A percentile compares a stretch with the other conserved stretches of the same genome.
phyloP scores from a whole-genome alignment of 2,888 invertebrate genomes.

The Agonopterix alstromeriana region DNA sequence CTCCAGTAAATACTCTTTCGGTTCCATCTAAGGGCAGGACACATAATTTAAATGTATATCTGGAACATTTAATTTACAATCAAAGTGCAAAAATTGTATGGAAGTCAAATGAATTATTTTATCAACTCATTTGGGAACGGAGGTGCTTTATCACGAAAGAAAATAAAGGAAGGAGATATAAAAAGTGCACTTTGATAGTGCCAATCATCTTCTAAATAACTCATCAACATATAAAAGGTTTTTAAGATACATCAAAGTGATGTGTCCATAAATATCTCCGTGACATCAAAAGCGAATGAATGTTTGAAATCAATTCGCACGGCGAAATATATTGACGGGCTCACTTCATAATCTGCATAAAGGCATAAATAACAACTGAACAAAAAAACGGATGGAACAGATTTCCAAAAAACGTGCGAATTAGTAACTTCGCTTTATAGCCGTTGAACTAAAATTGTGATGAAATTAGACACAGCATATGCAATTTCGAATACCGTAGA shows the following conservation, averaged over 20 bases:
- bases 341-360: slow-evolving; percentile 33
- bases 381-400: slow-evolving; percentile 24
- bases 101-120: slow-evolving; percentile 2
- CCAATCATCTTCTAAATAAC: slow-evolving; percentile 34
- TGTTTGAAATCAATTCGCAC: slow-evolving; percentile 20
- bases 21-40: neutral
- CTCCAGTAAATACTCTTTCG: too few relatives aligned
- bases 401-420: slow-evolving; percentile 27
- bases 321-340: slow-evolving; percentile 29
- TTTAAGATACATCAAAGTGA: slow-evolving; percentile 29
- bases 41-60: neutral
- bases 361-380: slow-evolving; percentile 29
- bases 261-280: slow-evolving; percentile 38
- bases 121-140: neutral
- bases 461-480: slow-evolving; percentile 51
- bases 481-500: slow-evolving; percentile 17
- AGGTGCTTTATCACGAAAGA: neutral
- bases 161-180: slow-evolving; percentile 2
- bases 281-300: slow-evolving; percentile 29
- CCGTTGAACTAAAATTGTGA: slow-evolving; percentile 25
- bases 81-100: slow-evolving; percentile 1
- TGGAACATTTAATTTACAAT: neutral
- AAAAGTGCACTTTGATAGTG: slow-evolving; percentile 32
- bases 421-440: slow-evolving; percentile 42
- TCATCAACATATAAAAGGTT: slow-evolving; percentile 32